A percentile compares a stretch with the other conserved stretches of the same genome.
phyloP scores from a whole-genome alignment of 2,888 invertebrate species.

The Hyposoter didymator region DNA sequence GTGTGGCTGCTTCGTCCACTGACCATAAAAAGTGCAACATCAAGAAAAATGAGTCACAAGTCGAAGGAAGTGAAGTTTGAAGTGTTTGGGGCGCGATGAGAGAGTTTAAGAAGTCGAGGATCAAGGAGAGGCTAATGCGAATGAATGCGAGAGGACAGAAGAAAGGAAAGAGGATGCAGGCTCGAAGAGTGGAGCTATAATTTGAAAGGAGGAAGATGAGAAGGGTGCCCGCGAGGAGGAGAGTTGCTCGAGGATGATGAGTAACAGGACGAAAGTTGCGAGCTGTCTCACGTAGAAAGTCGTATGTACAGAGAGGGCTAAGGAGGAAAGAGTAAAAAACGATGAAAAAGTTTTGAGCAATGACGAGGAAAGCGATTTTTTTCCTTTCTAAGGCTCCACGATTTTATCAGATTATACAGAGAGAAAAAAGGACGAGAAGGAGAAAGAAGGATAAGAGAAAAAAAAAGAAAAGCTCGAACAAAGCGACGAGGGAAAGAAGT shows the following conservation, averaged over 20 bases:
- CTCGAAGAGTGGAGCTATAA: conserved; percentile 49
- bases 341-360: conserved; percentile 8
- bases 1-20: no score
- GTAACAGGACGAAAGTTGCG: conserved; percentile 58
- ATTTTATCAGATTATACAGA: conserved; percentile 1
- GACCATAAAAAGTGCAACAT: background rate
- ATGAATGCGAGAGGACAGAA: conserved; percentile 14
- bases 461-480: background rate
- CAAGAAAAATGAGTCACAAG: background rate
- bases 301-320: background rate
- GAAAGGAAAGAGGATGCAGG: conserved; percentile 34
- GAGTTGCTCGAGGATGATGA: conserved; percentile 52
- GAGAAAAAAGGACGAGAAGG: background rate
- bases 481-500: background rate
- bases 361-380: conserved; percentile 4
- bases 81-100: conserved; percentile 15
- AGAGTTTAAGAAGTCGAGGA: conserved; percentile 12
- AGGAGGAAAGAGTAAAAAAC: conserved; percentile 20
- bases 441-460: no score
- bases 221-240: conserved; percentile 14
- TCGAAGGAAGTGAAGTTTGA: background rate
- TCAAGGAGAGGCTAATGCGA: background rate
- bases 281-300: conserved; percentile 2
- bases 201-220: conserved; percentile 51
- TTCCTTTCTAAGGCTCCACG: background rate